A percentile compares a stretch with the other conserved stretches of the same genome.
These are phyloP conservation scores for Gila robusta DNA, from an alignment of 2,797 vertebrate species.

Conservation along the genomic window DNA sequence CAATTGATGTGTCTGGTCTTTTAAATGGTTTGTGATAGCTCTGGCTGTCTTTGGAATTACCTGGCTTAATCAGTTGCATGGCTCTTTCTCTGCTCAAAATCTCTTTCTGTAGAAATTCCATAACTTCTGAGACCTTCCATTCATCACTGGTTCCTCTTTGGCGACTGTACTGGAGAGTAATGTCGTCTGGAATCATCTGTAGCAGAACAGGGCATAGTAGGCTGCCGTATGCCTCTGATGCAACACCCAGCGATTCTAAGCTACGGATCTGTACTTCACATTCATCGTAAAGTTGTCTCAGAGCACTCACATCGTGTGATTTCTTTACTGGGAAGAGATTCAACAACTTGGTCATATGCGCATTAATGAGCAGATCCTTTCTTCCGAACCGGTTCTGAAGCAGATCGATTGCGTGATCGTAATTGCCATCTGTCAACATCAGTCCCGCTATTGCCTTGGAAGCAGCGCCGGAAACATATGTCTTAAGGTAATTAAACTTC, in stretches of 20 bases:
- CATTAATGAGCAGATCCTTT: slow-evolving; percentile 50
- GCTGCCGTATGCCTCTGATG: background rate
- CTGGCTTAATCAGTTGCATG: slow-evolving; percentile 30
- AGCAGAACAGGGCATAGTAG: slow-evolving; percentile 31
- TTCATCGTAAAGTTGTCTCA: slow-evolving; percentile 17
- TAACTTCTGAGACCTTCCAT: slow-evolving; percentile 44
- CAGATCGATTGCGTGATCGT: slow-evolving; percentile 12
- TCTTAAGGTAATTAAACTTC: too few relatives aligned
- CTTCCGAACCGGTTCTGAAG: slow-evolving; percentile 52
- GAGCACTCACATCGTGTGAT: slow-evolving; percentile 35
- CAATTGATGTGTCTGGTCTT: background rate
- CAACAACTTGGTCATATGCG: slow-evolving; percentile 45
- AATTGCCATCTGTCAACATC: slow-evolving; percentile 39
- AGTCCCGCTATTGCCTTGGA: slow-evolving; percentile 17
- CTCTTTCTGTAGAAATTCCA: slow-evolving; percentile 28
- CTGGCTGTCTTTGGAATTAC: background rate
- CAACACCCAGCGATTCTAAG: too few relatives aligned
- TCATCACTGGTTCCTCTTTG: slow-evolving; percentile 9
- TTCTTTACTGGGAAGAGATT: slow-evolving; percentile 48
- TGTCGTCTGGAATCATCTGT: slow-evolving; percentile 53
- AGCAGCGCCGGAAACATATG: background rate
- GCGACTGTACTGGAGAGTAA: slow-evolving; percentile 17
- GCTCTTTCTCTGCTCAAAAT: slow-evolving; percentile 17
- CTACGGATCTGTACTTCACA: too few relatives aligned
- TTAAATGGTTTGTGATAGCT: background rate